Evolutionary conservation across 2,888 invertebrate genomes (phyloP).

Genomic region (Poecilobothrus nobilitatus): DNA sequence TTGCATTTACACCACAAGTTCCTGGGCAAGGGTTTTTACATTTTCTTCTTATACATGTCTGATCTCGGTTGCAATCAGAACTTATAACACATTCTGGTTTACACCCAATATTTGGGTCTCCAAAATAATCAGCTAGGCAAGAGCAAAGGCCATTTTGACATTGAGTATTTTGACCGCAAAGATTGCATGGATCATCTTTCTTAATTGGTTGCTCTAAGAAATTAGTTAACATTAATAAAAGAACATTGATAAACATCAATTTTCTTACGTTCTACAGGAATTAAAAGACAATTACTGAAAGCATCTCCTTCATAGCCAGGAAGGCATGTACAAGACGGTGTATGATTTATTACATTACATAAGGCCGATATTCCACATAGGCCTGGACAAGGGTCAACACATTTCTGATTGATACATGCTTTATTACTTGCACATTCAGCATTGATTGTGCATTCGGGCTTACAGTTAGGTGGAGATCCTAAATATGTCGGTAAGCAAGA

Average conservation of each 20-base stretch:
- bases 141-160: slow-evolving; percentile 54
- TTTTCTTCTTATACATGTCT: slow-evolving; percentile 61
- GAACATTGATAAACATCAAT: background rate
- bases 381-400: slow-evolving; percentile 72
- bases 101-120: slow-evolving; percentile 59
- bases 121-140: slow-evolving; percentile 56
- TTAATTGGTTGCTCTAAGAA: slow-evolving; percentile 29
- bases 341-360: slow-evolving; percentile 61
- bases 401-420: slow-evolving; percentile 69
- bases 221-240: background rate
- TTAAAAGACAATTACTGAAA: slow-evolving; percentile 52
- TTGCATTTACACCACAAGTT: slow-evolving; percentile 67
- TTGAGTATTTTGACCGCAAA: slow-evolving; percentile 47
- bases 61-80: slow-evolving; percentile 60
- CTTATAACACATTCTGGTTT: slow-evolving; percentile 67
- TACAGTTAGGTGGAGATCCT: slow-evolving; percentile 62
- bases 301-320: slow-evolving; percentile 68
- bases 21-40: slow-evolving; percentile 66
- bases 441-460: slow-evolving; percentile 62
- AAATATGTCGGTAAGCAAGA: slow-evolving; percentile 56
- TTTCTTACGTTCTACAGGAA: slow-evolving; percentile 16
- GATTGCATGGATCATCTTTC: slow-evolving; percentile 46
- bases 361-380: slow-evolving; percentile 60
- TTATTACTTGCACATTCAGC: slow-evolving; percentile 65
- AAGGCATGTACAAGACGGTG: slow-evolving; percentile 64